A percentile compares a stretch with the other conserved stretches of the same genome.
These are phyloP conservation scores for Sphenopsis melanotis DNA, from an alignment of 2,797 vertebrate species.

Conservation along the genomic window DNA sequence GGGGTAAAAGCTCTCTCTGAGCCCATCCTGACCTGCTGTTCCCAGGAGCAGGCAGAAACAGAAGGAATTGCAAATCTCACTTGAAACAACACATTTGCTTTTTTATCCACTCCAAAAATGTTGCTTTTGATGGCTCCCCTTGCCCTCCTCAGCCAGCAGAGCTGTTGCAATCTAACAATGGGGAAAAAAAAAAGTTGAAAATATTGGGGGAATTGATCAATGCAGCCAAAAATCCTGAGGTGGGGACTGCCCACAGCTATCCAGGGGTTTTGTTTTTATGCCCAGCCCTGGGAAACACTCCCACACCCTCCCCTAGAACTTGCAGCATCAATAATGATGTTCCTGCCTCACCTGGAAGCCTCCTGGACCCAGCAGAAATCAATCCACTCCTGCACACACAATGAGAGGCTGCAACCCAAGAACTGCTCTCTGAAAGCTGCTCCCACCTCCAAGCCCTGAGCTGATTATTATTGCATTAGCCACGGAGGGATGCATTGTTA, in stretches of 20 bases:
- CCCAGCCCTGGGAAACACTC: not conserved
- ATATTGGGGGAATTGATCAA: not conserved
- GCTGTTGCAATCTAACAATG: fast-evolving
- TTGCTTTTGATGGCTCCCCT: not conserved
- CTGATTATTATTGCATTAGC: slow-evolving; percentile 56
- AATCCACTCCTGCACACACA: not conserved
- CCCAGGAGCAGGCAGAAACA: not conserved
- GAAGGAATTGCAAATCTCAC: not conserved
- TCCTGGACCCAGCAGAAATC: not conserved
- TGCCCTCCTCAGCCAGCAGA: not conserved
- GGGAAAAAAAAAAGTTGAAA: not conserved
- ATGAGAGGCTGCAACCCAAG: slow-evolving; percentile 28
- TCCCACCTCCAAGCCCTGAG: not conserved
- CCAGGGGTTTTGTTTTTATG: fast-evolving
- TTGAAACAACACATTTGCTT: not conserved
- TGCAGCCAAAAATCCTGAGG: not conserved
- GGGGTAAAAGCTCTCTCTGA: not conserved
- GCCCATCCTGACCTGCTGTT: not conserved
- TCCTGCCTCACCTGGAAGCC: not conserved
- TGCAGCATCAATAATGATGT: fast-evolving
- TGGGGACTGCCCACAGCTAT: not conserved
- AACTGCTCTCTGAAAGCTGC: not conserved
- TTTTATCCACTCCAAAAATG: not conserved
- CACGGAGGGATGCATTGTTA: not conserved
- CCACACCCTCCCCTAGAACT: not conserved